Percentiles rank a stretch among this genome's conserved stretches.
These are phyloP conservation scores for Neoaliturus tenellus DNA, from an alignment of 2,888 invertebrate species.

Conservation along the genomic window DNA sequence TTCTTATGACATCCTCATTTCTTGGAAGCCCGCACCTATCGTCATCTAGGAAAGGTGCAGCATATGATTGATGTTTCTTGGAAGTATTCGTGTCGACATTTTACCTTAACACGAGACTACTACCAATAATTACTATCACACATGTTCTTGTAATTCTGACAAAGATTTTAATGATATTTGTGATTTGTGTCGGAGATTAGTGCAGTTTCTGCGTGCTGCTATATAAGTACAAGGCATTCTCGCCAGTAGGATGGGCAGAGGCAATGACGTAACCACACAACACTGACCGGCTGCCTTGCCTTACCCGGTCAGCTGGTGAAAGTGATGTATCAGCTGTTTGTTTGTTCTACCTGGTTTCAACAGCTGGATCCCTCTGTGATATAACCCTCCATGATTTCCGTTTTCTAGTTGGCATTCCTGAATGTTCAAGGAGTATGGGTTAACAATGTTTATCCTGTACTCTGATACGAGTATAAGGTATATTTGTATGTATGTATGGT, in stretches of 20 bases:
- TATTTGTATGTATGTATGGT: no score
- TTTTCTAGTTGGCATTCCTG: not conserved
- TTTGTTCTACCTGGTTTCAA: not conserved
- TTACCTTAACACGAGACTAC: no score
- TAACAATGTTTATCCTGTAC: no score
- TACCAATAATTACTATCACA: not conserved
- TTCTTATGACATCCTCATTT: no score
- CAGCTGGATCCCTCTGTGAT: not conserved
- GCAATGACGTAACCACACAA: not conserved
- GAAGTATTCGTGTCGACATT: not conserved
- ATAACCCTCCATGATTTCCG: not conserved
- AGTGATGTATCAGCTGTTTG: conserved; percentile 6
- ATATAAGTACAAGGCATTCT: not conserved
- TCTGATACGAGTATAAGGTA: no score
- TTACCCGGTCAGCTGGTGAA: conserved; percentile 9
- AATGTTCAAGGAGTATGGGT: no score
- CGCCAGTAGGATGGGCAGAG: not conserved
- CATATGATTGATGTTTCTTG: not conserved
- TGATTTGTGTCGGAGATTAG: not conserved
- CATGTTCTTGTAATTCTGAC: not conserved
- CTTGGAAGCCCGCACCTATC: no score
- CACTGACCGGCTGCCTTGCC: not conserved
- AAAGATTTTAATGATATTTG: no score
- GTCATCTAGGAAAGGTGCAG: no score
- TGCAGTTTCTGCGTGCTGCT: not conserved